Conservation (phyloP, 2,888 invertebrate genomes). For the Pseudococcus longispinus region DNA sequence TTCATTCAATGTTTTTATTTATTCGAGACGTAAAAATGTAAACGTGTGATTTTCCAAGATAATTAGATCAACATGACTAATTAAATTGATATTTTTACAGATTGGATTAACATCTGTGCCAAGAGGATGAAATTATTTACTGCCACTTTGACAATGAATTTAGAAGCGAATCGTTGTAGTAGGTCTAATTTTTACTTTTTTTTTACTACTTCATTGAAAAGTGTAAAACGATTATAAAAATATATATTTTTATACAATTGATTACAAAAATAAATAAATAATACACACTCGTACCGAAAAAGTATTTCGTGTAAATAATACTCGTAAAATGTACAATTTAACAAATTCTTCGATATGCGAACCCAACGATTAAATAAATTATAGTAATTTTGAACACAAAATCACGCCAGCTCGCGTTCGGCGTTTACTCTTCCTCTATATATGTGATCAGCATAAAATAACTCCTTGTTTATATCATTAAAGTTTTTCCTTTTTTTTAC, state of each 20-base stretch:
- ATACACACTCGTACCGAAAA: background rate
- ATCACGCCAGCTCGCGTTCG: conserved; percentile 22
- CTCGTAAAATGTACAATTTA: conserved; percentile 6
- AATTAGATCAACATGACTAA: background rate
- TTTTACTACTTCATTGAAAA: conserved; percentile 6
- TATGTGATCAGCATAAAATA: conserved; percentile 14
- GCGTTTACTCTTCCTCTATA: background rate
- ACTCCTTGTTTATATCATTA: background rate
- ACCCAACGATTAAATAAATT: conserved; percentile 37
- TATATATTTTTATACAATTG: conserved; percentile 35
- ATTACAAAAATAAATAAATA: conserved; percentile 27
- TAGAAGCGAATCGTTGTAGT: background rate
- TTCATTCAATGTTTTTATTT: background rate
- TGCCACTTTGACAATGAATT: background rate
- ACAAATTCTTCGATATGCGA: background rate
- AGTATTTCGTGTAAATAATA: background rate
- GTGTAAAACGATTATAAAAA: conserved; percentile 1
- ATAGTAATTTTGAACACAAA: conserved; percentile 9
- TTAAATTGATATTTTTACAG: conserved; percentile 12
- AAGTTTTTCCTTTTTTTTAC: background rate
- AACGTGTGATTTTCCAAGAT: background rate
- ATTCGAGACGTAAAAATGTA: background rate
- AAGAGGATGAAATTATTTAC: conserved; percentile 30
- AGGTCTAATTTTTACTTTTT: background rate
- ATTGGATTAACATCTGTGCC: conserved; percentile 52